Base-by-base conservation (phyloP, 2,888 invertebrate genomes). In the Drosophila kokeensis region DNA sequence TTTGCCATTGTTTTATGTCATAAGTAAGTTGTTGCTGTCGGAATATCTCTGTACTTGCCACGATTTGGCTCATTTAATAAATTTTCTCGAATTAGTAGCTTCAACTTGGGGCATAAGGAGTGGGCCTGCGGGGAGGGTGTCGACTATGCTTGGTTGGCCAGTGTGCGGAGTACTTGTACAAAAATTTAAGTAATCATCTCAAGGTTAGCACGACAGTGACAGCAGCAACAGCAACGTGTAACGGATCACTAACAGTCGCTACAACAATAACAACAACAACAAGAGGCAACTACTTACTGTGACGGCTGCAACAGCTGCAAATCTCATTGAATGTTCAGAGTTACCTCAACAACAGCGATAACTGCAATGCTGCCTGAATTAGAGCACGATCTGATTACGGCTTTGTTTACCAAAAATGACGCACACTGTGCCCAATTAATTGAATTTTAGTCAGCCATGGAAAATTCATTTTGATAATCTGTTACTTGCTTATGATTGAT, bases 161-260 rank as follows among this genome's bases (percentile, higher is more conserved):
- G 11, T 73, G 61, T 73, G 69, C 73, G 76, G 64, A 73, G 78
- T 73, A 73, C 76, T 71, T 73, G 65, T 73, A 55, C 38, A 55
- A 73, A 83, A 85, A 83, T 78, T 82, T 76, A 86, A 83, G 84
- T 79, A 88, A 89, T 89, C 91, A 79, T 81, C 83, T 86, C 90
- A 91, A 91, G 91, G 91, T 90, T 87, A 85, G 81, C 90, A 90
- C 88, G 91, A 90, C 86, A 66, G 69, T 70, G 71, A 82, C 75
- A 66, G 72, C 66, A 66, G 68, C 76, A 53, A 66, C 66, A 64
- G 65, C 74, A 73, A 74, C 81, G 65, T 83, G 87, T 86, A 90
- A 89, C 89, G 88, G 89, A 82, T 90, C 88, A 82, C 82, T 76
- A 85, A 76, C 74, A 75, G 60, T 69, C 70, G 63, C 71, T 69